phyloP scores from a whole-genome alignment of 1,140 invertebrate species.

The Microvelia longipes region DNA sequence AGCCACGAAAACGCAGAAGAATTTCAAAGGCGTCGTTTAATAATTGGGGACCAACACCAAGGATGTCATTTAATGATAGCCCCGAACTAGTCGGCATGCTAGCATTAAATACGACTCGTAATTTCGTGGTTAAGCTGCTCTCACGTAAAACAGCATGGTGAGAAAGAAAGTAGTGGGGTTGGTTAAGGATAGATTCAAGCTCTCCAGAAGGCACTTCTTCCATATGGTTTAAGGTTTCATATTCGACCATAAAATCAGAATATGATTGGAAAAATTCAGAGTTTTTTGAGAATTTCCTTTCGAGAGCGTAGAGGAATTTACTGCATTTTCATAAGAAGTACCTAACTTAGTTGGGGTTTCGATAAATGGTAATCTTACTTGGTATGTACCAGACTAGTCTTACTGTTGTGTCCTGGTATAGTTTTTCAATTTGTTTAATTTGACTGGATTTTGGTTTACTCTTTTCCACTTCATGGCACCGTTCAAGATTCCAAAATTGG shows the following conservation, averaged over 20 bases:
- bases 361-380: not conserved
- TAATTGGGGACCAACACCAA: slow-evolving; percentile 22
- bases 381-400: not conserved
- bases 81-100: slow-evolving; percentile 9
- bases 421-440: not conserved
- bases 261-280: not conserved
- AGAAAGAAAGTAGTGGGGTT: slow-evolving; percentile 1
- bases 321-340: not conserved
- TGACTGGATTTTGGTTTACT: not conserved
- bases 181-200: not conserved
- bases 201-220: not conserved
- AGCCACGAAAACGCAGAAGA: slow-evolving; percentile 13
- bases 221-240: not conserved
- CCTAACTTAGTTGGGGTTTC: not conserved
- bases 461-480: no score
- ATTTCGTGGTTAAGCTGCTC: slow-evolving; percentile 7
- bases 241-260: not conserved
- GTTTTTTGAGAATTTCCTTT: not conserved
- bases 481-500: not conserved
- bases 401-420: not conserved
- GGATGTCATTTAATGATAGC: slow-evolving; percentile 21
- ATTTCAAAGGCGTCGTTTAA: slow-evolving; percentile 13
- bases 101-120: slow-evolving; percentile 16
- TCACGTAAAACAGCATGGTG: slow-evolving; percentile 14
- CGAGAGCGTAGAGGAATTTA: not conserved